Percentiles rank a stretch among this genome's conserved stretches.
Conservation (phyloP, 1,140 invertebrate species). For the Dendroctonus ponderosae region DNA sequence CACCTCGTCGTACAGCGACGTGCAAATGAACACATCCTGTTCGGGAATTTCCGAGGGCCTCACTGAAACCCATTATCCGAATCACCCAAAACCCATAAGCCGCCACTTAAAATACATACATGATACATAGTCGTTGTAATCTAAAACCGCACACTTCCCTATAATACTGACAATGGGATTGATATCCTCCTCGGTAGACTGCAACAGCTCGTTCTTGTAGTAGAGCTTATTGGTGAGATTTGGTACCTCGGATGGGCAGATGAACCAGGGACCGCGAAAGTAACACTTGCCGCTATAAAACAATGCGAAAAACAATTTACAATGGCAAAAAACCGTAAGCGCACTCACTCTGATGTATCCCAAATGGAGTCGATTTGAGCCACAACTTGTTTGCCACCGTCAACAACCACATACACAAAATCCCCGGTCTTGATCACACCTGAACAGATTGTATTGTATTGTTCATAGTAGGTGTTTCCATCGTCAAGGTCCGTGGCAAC, state of each 20-base stretch:
- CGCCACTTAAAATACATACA: conserved; percentile 62
- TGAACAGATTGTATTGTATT: conserved; percentile 79
- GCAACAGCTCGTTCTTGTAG: conserved; percentile 92
- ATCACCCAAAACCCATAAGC: not conserved
- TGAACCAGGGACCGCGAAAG: conserved; percentile 91
- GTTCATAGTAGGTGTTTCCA: conserved; percentile 86
- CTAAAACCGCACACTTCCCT: conserved; percentile 87
- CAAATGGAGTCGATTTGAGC: conserved; percentile 94
- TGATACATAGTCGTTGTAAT: conserved; percentile 87
- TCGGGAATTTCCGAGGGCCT: conserved; percentile 93
- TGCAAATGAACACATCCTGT: conserved; percentile 90
- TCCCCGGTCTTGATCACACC: conserved; percentile 87
- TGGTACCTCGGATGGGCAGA: conserved; percentile 83
- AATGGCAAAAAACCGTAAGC: conserved; percentile 1
- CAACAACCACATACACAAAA: conserved; percentile 88
- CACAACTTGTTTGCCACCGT: conserved; percentile 82
- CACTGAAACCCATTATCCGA: conserved; percentile 56
- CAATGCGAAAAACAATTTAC: conserved; percentile 17
- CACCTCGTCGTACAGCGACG: conserved; percentile 88
- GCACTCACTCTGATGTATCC: conserved; percentile 74
- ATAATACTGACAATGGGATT: conserved; percentile 88
- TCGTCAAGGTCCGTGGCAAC: conserved; percentile 60
- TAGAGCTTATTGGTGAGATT: conserved; percentile 75
- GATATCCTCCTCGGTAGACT: conserved; percentile 88
- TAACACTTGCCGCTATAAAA: conserved; percentile 77